phyloP scores from a whole-genome alignment of 1,140 invertebrate species.

The Pseudachorutes palmiensis region DNA sequence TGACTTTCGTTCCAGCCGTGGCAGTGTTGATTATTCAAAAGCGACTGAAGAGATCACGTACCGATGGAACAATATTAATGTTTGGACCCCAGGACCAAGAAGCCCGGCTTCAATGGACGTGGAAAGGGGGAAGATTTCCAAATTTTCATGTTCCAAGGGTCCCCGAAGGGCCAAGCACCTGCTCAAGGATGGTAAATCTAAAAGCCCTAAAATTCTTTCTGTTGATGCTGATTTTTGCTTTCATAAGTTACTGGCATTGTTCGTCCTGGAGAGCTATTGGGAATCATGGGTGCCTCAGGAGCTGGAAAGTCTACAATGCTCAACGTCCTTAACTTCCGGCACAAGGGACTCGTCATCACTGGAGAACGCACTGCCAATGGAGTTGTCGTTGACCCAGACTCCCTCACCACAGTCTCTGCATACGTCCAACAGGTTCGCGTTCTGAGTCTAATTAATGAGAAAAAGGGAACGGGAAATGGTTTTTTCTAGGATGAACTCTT shows the following conservation, averaged over 20 bases:
- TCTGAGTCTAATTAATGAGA: no score
- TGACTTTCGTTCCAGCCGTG: background rate
- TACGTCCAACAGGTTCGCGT: slow-evolving; percentile 97
- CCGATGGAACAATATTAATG: slow-evolving; percentile 61
- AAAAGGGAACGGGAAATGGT: no score
- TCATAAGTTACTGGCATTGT: slow-evolving; percentile 42
- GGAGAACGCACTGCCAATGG: slow-evolving; percentile 49
- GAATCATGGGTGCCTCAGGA: slow-evolving; percentile 48
- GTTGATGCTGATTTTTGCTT: slow-evolving; percentile 69
- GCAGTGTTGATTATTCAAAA: background rate
- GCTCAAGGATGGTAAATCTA: background rate
- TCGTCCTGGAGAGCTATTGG: slow-evolving; percentile 48
- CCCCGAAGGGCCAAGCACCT: background rate
- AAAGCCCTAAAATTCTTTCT: background rate
- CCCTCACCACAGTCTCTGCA: slow-evolving; percentile 50
- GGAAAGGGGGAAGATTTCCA: background rate
- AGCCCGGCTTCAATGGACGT: background rate
- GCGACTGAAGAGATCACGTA: slow-evolving; percentile 45
- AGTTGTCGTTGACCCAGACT: background rate
- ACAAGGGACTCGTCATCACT: slow-evolving; percentile 57
- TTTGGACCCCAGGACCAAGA: slow-evolving; percentile 55
- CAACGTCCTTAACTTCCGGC: slow-evolving; percentile 76
- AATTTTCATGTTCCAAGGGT: background rate
- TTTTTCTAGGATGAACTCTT: slow-evolving; percentile 93
- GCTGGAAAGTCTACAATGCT: slow-evolving; percentile 93